These are phyloP conservation scores for Linepithema humile DNA, from an alignment of 1,140 invertebrate genomes.

Conservation along the genomic window DNA sequence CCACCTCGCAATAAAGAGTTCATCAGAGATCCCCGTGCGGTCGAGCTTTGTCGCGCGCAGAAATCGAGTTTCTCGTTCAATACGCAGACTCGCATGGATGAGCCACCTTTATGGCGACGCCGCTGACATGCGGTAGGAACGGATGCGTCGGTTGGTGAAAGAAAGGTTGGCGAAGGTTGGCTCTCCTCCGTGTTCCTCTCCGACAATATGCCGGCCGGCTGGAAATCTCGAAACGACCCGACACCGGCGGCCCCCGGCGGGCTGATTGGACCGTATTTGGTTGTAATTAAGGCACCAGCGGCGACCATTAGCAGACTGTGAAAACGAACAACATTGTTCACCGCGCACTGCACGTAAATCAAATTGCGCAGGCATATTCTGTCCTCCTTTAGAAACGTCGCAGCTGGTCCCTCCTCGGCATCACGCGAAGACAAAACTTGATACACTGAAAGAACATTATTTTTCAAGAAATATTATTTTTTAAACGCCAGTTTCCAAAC, in stretches of 20 bases:
- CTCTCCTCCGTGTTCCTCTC: constrained; percentile 8
- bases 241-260: constrained; percentile 67
- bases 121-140: constrained; percentile 27
- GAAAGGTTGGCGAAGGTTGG: constrained; percentile 21
- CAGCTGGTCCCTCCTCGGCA: not conserved
- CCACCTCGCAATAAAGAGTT: not conserved
- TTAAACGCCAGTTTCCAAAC: not conserved
- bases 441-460: not conserved
- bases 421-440: not conserved
- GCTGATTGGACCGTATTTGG: constrained; percentile 80
- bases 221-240: constrained; percentile 49
- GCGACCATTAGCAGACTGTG: constrained; percentile 75
- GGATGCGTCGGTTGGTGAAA: constrained; percentile 10
- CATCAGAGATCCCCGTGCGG: not conserved
- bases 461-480: not conserved
- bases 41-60: constrained; percentile 27
- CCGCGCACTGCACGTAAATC: constrained; percentile 69
- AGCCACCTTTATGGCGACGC: constrained; percentile 7
- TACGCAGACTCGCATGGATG: not conserved
- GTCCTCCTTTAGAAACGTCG: not conserved
- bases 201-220: constrained; percentile 57
- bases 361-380: constrained; percentile 63
- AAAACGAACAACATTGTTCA: constrained; percentile 78
- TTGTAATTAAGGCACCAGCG: constrained; percentile 79
- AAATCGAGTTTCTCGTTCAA: constrained; percentile 17